A percentile compares a stretch with the other conserved stretches of the same genome.
Conservation (phyloP, 2,888 invertebrate genomes). For the Drosophila ezoana region DNA sequence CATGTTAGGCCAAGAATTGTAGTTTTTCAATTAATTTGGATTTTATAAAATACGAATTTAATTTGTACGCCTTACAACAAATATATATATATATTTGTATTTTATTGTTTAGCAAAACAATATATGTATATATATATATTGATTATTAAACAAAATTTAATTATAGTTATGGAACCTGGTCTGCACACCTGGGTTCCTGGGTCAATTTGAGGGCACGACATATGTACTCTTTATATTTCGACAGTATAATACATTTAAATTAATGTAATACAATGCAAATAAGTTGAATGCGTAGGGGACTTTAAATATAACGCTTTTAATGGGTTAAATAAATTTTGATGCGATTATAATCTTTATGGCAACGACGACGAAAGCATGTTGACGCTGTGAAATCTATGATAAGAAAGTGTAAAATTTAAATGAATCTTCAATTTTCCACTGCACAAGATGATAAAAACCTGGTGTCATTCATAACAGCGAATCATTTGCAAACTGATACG, state of each 20-base stretch:
- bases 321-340: constrained; percentile 9
- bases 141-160: too few relatives aligned
- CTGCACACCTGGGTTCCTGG: too few relatives aligned
- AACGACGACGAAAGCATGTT: constrained; percentile 8
- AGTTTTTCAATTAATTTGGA: too few relatives aligned
- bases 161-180: too few relatives aligned
- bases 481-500: constrained; percentile 27
- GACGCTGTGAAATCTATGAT: constrained; percentile 39
- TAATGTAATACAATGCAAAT: not conserved
- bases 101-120: too few relatives aligned
- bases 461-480: constrained; percentile 2
- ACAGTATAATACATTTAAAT: too few relatives aligned
- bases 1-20: not conserved
- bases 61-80: too few relatives aligned
- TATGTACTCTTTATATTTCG: too few relatives aligned
- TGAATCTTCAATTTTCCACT: constrained; percentile 35
- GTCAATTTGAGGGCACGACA: too few relatives aligned
- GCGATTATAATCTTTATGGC: constrained; percentile 22
- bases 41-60: too few relatives aligned
- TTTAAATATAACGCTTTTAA: not conserved
- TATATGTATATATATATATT: too few relatives aligned
- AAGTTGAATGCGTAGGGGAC: too few relatives aligned
- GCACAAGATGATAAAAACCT: constrained; percentile 31
- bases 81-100: not conserved
- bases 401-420: constrained; percentile 24